A percentile compares a stretch with the other conserved stretches of the same genome.
phyloP scores from a whole-genome alignment of 2,113 vertebrate genomes.

The Limnothrissa miodon region DNA sequence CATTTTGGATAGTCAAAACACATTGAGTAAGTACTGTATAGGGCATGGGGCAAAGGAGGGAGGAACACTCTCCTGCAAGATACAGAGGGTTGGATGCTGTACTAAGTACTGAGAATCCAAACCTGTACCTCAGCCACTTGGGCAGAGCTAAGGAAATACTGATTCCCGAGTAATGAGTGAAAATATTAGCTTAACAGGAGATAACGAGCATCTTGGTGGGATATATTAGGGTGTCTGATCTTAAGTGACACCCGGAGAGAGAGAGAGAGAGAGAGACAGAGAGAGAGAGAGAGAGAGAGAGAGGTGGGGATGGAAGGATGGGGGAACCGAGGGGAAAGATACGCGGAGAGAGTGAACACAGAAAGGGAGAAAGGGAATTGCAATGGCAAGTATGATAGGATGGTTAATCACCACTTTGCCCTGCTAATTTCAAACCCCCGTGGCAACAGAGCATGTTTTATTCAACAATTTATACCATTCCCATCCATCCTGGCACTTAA shows the following conservation, averaged over 20 bases:
- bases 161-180: constrained; percentile 20
- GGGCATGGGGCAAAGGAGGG: not conserved
- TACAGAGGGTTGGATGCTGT: not conserved
- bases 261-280: not conserved
- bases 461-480: constrained; percentile 74
- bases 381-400: constrained; percentile 71
- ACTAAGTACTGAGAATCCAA: not conserved
- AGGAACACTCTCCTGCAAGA: not conserved
- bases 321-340: constrained; percentile 25
- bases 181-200: constrained; percentile 48
- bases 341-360: constrained; percentile 26
- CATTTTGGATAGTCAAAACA: not conserved
- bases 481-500: constrained; percentile 62
- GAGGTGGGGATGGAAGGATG: too few species aligned
- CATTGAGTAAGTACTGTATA: not conserved
- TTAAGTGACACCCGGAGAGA: constrained; percentile 42
- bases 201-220: constrained; percentile 41
- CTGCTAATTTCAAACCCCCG: constrained; percentile 75
- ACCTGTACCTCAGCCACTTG: not conserved
- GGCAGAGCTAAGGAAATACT: not conserved
- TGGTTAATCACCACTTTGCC: constrained; percentile 80
- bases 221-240: constrained; percentile 46
- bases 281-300: constrained; percentile 6
- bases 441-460: constrained; percentile 81
- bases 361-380: constrained; percentile 67